Conservation (phyloP, 2,113 vertebrate species). For the Baryphthengus martii region DNA sequence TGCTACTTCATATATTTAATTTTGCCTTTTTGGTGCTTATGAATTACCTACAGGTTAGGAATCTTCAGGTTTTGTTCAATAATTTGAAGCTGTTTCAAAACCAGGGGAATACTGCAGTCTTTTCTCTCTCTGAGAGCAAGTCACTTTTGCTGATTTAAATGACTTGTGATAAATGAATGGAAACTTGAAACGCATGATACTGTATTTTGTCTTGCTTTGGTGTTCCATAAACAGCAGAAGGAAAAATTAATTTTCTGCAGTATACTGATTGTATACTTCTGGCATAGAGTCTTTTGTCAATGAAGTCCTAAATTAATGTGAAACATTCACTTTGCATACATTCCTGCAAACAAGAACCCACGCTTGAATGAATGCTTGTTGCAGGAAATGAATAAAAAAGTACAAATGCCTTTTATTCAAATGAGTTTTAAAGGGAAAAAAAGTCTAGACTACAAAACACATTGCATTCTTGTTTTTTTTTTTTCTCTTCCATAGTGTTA, state of each 20-base stretch:
- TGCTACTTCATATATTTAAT: not conserved
- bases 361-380: constrained; percentile 6
- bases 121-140: not conserved
- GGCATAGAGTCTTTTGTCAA: not conserved
- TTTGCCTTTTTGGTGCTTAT: not conserved
- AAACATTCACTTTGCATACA: not conserved
- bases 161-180: not conserved
- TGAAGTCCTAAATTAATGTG: constrained; percentile 19
- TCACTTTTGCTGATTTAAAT: not conserved
- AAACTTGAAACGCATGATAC: not conserved
- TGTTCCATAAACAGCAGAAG: constrained; percentile 1
- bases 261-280: not conserved
- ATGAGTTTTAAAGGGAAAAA: not conserved
- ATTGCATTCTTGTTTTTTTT: not conserved
- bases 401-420: not conserved
- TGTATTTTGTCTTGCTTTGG: not conserved
- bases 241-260: not conserved
- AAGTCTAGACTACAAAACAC: not conserved
- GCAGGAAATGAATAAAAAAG: not conserved
- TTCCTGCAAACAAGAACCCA: constrained; percentile 50
- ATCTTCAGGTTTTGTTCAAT: not conserved
- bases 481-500: not conserved
- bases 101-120: not conserved
- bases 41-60: not conserved
- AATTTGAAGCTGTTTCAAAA: not conserved